Conservation (phyloP, 2,888 invertebrate genomes). For the Darwinula stevensoni region DNA sequence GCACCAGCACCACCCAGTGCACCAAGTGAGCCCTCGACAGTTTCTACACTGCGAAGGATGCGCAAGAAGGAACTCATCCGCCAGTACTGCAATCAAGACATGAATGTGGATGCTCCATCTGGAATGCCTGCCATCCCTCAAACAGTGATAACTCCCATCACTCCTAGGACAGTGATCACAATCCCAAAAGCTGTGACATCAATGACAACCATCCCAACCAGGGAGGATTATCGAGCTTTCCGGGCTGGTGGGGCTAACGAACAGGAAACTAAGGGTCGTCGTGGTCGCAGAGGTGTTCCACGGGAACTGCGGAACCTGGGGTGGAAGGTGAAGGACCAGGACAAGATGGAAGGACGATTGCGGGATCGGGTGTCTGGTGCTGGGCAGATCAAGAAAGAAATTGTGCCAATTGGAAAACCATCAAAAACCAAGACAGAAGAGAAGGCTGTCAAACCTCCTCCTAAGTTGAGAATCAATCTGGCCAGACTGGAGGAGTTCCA, state of each 20-base stretch:
- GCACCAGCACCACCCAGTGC: slow-evolving; percentile 25
- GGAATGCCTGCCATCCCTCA: not conserved
- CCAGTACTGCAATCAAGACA: slow-evolving; percentile 28
- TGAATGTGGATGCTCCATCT: not conserved
- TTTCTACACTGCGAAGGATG: slow-evolving; percentile 33
- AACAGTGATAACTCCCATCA: slow-evolving; percentile 7
- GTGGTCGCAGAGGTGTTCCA: not conserved
- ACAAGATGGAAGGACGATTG: no score
- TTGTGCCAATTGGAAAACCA: no score
- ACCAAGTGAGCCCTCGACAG: slow-evolving; percentile 21
- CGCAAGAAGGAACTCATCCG: slow-evolving; percentile 59
- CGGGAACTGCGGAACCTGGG: slow-evolving; percentile 7
- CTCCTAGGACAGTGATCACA: slow-evolving; percentile 31
- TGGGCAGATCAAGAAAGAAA: no score
- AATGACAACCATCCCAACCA: slow-evolving; percentile 55
- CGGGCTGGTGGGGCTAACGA: not conserved
- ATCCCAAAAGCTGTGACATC: slow-evolving; percentile 69
- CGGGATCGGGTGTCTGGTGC: no score
- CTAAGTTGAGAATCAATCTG: slow-evolving; percentile 9
- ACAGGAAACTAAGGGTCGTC: not conserved
- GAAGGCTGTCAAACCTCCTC: slow-evolving; percentile 8
- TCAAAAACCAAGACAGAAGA: slow-evolving; percentile 7
- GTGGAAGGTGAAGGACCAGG: slow-evolving; percentile 8
- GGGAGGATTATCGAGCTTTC: slow-evolving; percentile 33
- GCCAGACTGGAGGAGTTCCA: slow-evolving; percentile 8